Conservation (phyloP, 2,888 invertebrate species). For the Iselma pallidipennis region DNA sequence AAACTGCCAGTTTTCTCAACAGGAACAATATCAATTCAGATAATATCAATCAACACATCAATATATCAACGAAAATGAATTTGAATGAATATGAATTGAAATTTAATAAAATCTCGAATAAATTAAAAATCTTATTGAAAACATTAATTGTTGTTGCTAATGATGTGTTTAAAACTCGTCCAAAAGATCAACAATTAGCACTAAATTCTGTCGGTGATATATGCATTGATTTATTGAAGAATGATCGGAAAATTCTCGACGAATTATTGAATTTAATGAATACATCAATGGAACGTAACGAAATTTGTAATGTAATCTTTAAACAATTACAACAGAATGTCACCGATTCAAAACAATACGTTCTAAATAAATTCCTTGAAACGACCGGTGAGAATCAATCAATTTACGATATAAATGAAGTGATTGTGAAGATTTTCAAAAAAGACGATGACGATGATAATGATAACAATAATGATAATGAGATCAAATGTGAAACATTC, state of each 20-base stretch:
- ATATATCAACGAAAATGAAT: conserved; percentile 34
- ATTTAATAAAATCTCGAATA: conserved; percentile 44
- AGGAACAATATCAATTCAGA: conserved; percentile 51
- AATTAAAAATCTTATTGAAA: conserved; percentile 51
- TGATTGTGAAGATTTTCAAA: conserved; percentile 66
- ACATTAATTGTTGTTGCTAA: conserved; percentile 53
- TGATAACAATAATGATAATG: conserved; percentile 1
- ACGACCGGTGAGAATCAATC: conserved; percentile 19
- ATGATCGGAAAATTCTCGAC: conserved; percentile 41
- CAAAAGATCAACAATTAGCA: conserved; percentile 54
- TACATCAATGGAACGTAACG: conserved; percentile 49
- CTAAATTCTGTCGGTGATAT: conserved; percentile 49
- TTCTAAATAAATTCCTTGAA: conserved; percentile 54
- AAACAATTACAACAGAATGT: conserved; percentile 58
- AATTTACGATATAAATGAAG: conserved; percentile 63
- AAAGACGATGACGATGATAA: conserved; percentile 67
- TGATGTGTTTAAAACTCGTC: conserved; percentile 53
- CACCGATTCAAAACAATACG: conserved; percentile 65
- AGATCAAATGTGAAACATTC: conserved; percentile 50
- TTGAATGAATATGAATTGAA: conserved; percentile 46
- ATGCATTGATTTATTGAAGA: conserved; percentile 45
- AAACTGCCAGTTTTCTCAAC: conserved; percentile 51
- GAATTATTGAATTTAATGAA: conserved; percentile 50
- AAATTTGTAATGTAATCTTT: conserved; percentile 49
- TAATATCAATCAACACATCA: conserved; percentile 48